phyloP scores from a whole-genome alignment of 2,888 invertebrate genomes.

The Pterobdella sp. region DNA sequence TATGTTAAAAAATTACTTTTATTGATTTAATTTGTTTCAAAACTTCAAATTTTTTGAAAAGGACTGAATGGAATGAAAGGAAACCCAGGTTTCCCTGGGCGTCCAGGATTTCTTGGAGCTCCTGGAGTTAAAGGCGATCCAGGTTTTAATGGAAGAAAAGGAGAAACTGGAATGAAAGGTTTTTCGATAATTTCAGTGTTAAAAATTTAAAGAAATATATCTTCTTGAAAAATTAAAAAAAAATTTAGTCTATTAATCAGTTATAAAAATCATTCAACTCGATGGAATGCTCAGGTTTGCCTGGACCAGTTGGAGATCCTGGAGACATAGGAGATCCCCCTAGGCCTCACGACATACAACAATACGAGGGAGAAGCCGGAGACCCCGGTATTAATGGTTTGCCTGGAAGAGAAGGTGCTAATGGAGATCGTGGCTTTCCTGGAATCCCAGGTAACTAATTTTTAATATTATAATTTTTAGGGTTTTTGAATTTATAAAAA shows the following conservation, averaged over 20 bases:
- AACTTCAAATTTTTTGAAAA: not conserved
- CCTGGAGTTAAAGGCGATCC: slow-evolving; percentile 52
- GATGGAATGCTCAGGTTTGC: not conserved
- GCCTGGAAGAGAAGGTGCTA: slow-evolving; percentile 42
- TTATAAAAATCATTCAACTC: not conserved
- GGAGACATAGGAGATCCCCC: slow-evolving; percentile 4
- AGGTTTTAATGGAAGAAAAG: not conserved
- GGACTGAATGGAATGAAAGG: slow-evolving; percentile 1
- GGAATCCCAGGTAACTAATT: slow-evolving; percentile 40
- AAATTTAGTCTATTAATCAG: not conserved
- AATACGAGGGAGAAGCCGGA: not conserved
- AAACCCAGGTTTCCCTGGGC: slow-evolving; percentile 54
- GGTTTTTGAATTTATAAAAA: no score
- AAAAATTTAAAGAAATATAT: not conserved
- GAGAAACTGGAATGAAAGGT: not conserved
- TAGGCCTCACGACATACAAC: not conserved
- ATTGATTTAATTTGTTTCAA: not conserved
- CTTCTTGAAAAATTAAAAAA: not conserved
- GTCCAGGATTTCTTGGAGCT: slow-evolving; percentile 44
- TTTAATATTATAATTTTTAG: not conserved
- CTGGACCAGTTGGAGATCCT: not conserved
- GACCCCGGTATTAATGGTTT: slow-evolving; percentile 36
- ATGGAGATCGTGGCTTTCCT: slow-evolving; percentile 39
- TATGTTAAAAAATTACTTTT: not conserved
- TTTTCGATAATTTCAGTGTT: not conserved